Conservation (phyloP, 2,797 vertebrate species). For the Enteromius argenteus region DNA sequence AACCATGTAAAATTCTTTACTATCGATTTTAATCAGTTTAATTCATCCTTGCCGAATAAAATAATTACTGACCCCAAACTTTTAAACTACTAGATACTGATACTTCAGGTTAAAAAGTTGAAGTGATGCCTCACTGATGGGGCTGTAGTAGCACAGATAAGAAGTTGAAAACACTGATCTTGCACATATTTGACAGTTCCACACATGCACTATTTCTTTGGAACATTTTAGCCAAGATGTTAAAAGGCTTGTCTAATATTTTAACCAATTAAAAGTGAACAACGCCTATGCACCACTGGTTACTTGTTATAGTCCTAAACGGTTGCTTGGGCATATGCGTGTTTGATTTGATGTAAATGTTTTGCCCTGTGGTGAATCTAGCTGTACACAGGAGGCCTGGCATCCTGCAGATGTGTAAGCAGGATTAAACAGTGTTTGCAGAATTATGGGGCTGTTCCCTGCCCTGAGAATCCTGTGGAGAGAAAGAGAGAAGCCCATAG, state of each 20-base stretch:
- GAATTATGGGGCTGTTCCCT: conserved; percentile 28
- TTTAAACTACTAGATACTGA: neutral
- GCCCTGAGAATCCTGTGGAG: conserved; percentile 24
- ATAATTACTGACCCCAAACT: neutral
- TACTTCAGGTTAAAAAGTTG: too few relatives aligned
- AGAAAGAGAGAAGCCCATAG: conserved; percentile 13
- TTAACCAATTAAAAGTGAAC: neutral
- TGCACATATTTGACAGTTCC: neutral
- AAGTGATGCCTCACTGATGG: neutral
- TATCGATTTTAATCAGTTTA: neutral
- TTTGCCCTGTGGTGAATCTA: conserved; percentile 23
- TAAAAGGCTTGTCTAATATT: neutral
- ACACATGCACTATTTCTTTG: neutral
- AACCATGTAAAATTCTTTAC: neutral
- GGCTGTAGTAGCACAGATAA: neutral
- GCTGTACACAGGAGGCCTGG: neutral
- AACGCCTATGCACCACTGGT: neutral
- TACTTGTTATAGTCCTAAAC: neutral
- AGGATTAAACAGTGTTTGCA: conserved; percentile 58
- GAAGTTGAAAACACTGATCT: neutral
- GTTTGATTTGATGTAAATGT: conserved; percentile 32
- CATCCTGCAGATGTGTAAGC: conserved; percentile 14
- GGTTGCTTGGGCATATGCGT: neutral
- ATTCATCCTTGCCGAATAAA: neutral
- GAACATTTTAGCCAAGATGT: neutral